Percentiles rank a stretch among this genome's conserved stretches.
Evolutionary conservation across 1,140 invertebrate species (phyloP).

Genomic region (Conopomorpha cramerella): DNA sequence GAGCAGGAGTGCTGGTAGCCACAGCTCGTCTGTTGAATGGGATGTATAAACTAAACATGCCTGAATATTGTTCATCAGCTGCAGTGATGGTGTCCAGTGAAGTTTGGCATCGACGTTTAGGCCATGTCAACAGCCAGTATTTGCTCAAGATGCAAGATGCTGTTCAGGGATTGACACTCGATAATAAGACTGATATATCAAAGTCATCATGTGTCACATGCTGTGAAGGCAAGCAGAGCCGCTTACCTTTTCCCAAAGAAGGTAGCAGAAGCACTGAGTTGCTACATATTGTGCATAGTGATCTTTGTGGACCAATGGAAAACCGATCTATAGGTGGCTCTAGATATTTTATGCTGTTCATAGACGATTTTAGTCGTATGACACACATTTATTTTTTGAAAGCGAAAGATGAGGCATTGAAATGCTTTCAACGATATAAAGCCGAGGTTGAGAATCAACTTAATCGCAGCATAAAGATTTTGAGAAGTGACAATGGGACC

Average conservation of each 20-base stretch:
- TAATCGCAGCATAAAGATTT: too few species aligned
- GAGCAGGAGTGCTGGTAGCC: background rate
- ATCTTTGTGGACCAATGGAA: too few species aligned
- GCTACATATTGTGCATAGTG: too few species aligned
- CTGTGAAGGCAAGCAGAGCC: too few species aligned
- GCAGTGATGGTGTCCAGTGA: background rate
- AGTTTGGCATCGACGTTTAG: background rate
- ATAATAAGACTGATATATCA: background rate
- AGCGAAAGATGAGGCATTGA: background rate
- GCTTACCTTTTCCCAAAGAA: background rate
- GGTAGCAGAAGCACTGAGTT: background rate
- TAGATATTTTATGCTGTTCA: too few species aligned
- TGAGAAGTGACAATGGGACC: too few species aligned
- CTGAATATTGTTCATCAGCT: background rate
- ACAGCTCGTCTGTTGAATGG: background rate
- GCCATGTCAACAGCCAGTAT: background rate
- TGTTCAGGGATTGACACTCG: background rate
- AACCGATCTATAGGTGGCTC: background rate
- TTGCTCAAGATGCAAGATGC: too few species aligned
- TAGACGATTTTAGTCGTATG: background rate
- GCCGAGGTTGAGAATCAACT: too few species aligned
- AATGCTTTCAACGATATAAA: background rate
- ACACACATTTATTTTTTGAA: too few species aligned
- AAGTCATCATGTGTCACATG: background rate
- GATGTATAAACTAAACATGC: too few species aligned